These are phyloP conservation scores for Mormoops blainvillei DNA, from an alignment of 2,113 vertebrate genomes.

Conservation along the genomic window DNA sequence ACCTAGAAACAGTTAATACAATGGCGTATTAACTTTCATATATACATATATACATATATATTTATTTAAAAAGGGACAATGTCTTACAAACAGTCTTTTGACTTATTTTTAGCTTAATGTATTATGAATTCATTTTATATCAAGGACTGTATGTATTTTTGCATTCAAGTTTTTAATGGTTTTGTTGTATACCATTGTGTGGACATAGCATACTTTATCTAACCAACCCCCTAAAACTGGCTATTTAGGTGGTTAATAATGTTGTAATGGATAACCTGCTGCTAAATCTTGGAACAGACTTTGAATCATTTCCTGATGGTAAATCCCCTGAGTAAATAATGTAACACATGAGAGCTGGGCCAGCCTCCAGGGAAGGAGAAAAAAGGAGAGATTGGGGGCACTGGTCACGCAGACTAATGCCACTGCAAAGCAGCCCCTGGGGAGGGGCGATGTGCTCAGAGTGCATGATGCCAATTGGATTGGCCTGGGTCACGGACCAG, in stretches of 20 bases:
- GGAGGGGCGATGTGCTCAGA: neutral
- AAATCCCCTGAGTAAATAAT: neutral
- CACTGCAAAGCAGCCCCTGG: neutral
- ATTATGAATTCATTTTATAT: neutral
- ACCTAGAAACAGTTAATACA: neutral
- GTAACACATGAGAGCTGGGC: neutral
- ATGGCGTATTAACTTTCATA: neutral
- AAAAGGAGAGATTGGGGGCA: too few species aligned
- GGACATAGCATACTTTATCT: neutral
- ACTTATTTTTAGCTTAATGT: neutral
- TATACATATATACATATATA: neutral
- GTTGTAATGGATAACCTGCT: neutral
- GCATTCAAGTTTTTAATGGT: neutral
- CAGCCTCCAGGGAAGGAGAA: neutral
- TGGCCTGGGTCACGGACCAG: neutral
- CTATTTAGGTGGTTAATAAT: neutral
- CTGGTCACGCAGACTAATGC: neutral
- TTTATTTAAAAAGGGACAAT: neutral
- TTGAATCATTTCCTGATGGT: neutral
- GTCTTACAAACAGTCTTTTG: neutral
- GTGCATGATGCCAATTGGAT: neutral
- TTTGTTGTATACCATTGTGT: neutral
- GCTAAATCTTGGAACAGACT: neutral
- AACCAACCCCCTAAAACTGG: neutral
- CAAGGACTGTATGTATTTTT: neutral